These are phyloP conservation scores for Lagria hirta DNA, from an alignment of 2,888 invertebrate species.

Conservation along the genomic window DNA sequence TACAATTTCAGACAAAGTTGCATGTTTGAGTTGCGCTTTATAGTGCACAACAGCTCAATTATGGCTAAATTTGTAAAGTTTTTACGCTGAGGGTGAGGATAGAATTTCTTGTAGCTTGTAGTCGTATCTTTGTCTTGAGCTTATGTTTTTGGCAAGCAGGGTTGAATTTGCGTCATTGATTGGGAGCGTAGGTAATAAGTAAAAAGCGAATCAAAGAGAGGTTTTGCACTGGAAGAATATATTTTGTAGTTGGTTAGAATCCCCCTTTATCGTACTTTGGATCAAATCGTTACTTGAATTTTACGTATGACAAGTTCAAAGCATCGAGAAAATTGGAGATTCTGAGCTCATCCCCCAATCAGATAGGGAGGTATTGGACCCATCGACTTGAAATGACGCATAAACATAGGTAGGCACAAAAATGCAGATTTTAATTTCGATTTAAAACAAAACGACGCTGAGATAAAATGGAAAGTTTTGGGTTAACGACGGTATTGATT, in stretches of 20 bases:
- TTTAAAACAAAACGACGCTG: constrained; percentile 31
- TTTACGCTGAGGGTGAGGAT: constrained; percentile 7
- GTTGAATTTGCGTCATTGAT: constrained; percentile 18
- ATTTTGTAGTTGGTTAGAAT: constrained; percentile 30
- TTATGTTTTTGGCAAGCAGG: constrained; percentile 27
- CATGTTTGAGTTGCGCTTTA: not conserved
- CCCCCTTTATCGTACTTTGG: constrained; percentile 29
- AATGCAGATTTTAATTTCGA: constrained; percentile 38
- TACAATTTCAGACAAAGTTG: constrained; percentile 7
- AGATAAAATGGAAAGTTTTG: constrained; percentile 31
- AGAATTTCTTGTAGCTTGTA: constrained; percentile 20
- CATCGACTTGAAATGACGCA: constrained; percentile 26
- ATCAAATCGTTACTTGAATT: constrained; percentile 33
- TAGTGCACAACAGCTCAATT: constrained; percentile 11
- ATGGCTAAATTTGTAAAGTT: constrained; percentile 9
- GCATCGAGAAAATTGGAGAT: constrained; percentile 33
- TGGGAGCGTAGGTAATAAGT: constrained; percentile 30
- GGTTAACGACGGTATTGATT: constrained; percentile 33
- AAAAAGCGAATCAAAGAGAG: constrained; percentile 25
- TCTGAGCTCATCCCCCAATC: constrained; percentile 31
- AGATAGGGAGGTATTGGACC: constrained; percentile 30
- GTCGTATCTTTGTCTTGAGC: constrained; percentile 7
- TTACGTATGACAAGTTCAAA: constrained; percentile 37
- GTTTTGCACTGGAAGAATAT: constrained; percentile 28
- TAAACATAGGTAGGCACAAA: constrained; percentile 28